Conservation (phyloP, 2,888 invertebrate species). For the Chymomyza fuscimana region DNA sequence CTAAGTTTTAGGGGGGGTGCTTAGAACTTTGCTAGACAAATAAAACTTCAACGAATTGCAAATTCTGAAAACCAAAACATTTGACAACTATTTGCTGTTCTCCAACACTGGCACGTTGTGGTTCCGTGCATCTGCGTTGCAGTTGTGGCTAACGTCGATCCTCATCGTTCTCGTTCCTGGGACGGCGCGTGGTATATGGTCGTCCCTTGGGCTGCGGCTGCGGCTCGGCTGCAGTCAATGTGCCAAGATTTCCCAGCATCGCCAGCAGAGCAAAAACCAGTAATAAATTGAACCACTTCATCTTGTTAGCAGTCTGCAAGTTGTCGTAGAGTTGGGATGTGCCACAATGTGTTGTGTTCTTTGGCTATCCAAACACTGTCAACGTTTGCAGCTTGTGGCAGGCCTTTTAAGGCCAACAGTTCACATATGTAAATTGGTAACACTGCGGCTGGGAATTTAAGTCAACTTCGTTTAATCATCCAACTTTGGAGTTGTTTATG, state of each 20-base stretch:
- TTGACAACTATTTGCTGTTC: conserved; percentile 56
- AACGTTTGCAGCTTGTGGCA: neutral
- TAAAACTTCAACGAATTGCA: conserved; percentile 73
- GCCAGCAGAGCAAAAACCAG: conserved; percentile 73
- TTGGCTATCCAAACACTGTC: conserved; percentile 42
- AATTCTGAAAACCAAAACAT: conserved; percentile 63
- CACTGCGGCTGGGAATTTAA: conserved; percentile 49
- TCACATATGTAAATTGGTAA: neutral
- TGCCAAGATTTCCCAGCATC: conserved; percentile 67
- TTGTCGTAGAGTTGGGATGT: conserved; percentile 2
- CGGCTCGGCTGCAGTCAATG: conserved; percentile 67
- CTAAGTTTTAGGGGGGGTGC: neutral
- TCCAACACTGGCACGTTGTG: conserved; percentile 32
- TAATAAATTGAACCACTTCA: conserved; percentile 76
- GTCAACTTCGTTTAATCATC: conserved; percentile 63
- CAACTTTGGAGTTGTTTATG: conserved; percentile 50
- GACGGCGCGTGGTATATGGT: conserved; percentile 74
- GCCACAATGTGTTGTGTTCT: conserved; percentile 12
- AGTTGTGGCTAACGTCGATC: conserved; percentile 67
- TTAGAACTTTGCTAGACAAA: conserved; percentile 46
- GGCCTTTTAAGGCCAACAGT: conserved; percentile 46
- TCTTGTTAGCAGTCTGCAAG: conserved; percentile 31
- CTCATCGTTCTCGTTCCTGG: conserved; percentile 57
- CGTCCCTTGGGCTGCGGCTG: conserved; percentile 74
- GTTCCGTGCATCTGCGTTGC: conserved; percentile 40